These are phyloP conservation scores for Autographa gamma DNA, from an alignment of 2,888 invertebrate genomes.

Conservation along the genomic window DNA sequence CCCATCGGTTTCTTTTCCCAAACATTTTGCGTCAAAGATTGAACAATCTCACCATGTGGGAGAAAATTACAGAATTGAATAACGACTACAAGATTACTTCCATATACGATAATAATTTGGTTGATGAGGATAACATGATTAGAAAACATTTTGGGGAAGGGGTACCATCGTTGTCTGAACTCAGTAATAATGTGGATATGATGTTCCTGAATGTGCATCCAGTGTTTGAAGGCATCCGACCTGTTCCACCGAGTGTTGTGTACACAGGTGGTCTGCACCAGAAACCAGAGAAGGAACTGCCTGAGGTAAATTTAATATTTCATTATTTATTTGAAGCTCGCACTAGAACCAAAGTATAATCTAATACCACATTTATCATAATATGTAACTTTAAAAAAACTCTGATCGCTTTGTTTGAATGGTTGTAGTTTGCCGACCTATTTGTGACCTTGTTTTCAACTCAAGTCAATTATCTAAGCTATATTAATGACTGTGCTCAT, in stretches of 20 bases:
- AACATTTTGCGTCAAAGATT: slow-evolving; percentile 43
- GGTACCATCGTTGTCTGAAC: slow-evolving; percentile 51
- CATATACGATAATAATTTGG: slow-evolving; percentile 8
- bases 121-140: slow-evolving; percentile 36
- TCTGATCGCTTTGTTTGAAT: no score
- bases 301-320: slow-evolving; percentile 48
- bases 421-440: no score
- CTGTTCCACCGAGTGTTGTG: slow-evolving; percentile 64
- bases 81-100: slow-evolving; percentile 31
- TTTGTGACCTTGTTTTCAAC: no score
- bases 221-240: slow-evolving; percentile 63
- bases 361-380: no score
- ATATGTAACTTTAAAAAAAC: no score
- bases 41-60: slow-evolving; percentile 62
- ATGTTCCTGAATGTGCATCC: slow-evolving; percentile 64
- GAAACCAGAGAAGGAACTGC: slow-evolving; percentile 55
- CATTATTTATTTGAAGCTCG: no score
- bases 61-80: slow-evolving; percentile 60
- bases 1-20: slow-evolving; percentile 66
- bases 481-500: no score
- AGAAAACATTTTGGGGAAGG: slow-evolving; percentile 51
- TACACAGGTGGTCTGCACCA: slow-evolving; percentile 64
- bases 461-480: no score
- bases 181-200: slow-evolving; percentile 63
- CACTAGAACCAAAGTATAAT: no score